phyloP scores from a whole-genome alignment of 1,140 invertebrate genomes.

The Macrocentrus cingulum region DNA sequence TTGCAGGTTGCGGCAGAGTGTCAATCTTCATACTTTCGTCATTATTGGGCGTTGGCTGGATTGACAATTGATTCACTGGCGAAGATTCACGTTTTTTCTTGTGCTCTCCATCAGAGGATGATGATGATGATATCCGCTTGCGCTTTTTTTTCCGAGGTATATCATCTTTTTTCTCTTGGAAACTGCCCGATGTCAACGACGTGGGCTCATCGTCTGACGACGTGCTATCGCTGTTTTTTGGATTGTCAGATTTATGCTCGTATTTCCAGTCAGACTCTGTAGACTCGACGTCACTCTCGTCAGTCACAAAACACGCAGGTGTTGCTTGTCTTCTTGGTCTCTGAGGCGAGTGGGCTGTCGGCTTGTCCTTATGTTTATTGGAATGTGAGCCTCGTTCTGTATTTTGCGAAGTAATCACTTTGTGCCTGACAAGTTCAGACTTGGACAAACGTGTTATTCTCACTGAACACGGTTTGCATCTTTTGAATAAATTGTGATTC shows the following conservation, averaged over 20 bases:
- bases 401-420: no score
- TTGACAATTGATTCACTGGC: no score
- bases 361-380: not conserved
- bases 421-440: constrained; percentile 5
- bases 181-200: no score
- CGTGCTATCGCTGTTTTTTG: not conserved
- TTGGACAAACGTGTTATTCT: not conserved
- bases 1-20: not conserved
- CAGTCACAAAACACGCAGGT: no score
- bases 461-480: not conserved
- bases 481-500: not conserved
- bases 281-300: no score
- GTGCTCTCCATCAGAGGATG: not conserved
- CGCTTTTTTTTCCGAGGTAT: constrained; percentile 1
- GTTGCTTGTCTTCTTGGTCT: no score
- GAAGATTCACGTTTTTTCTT: no score
- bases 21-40: not conserved
- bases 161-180: no score
- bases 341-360: no score
- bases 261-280: no score
- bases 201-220: not conserved
- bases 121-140: not conserved
- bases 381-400: not conserved
- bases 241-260: no score
- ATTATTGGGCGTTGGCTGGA: not conserved